These are phyloP conservation scores for Sipha flava DNA, from an alignment of 1,140 invertebrate genomes.

Conservation along the genomic window DNA sequence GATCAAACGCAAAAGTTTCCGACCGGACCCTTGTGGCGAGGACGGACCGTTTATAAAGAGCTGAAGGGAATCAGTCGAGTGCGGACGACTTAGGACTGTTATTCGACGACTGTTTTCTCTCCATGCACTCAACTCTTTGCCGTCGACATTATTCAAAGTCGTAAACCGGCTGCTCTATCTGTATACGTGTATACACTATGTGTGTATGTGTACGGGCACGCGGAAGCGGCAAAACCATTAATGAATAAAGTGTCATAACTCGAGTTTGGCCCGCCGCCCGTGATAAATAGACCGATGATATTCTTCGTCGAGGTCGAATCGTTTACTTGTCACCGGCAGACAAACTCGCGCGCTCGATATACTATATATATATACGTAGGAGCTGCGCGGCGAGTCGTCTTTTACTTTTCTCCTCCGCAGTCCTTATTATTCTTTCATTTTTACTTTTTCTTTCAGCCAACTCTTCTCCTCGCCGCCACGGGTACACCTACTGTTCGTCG, in stretches of 20 bases:
- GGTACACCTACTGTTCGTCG: too few relatives aligned
- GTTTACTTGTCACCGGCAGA: constrained; percentile 23
- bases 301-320: constrained; percentile 4
- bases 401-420: too few relatives aligned
- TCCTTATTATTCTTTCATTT: too few relatives aligned
- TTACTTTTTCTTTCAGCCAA: too few relatives aligned
- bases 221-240: constrained; percentile 19
- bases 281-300: constrained; percentile 23
- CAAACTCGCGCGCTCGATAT: background rate
- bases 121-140: background rate
- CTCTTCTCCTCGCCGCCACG: too few relatives aligned
- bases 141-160: constrained; percentile 22
- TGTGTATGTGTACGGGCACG: too few relatives aligned
- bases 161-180: background rate
- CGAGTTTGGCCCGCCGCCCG: background rate
- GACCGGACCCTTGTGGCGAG: background rate
- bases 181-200: too few relatives aligned
- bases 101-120: background rate
- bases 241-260: constrained; percentile 31
- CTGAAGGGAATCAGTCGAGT: background rate
- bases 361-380: too few relatives aligned
- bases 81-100: background rate
- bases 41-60: background rate
- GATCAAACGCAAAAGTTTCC: constrained; percentile 19
- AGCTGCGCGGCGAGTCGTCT: too few relatives aligned